Base-by-base conservation (phyloP, 2,797 vertebrate species). In the Pampus argenteus region DNA sequence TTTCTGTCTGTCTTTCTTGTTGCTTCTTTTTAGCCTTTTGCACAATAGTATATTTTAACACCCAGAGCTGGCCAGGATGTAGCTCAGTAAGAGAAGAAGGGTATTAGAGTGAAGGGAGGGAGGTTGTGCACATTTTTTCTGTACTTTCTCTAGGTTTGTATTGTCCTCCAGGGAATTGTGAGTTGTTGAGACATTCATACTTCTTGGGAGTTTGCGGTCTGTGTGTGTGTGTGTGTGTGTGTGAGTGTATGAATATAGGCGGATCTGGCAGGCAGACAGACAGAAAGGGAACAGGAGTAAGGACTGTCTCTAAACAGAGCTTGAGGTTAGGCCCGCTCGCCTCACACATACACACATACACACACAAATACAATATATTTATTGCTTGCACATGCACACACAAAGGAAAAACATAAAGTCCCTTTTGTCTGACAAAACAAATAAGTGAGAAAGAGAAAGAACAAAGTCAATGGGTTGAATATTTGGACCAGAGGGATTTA, bases 401-500 rank as follows among this genome's bases (percentile, higher is more conserved):
- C 26, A 68, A 65, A 45, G 25, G 73, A 25, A 81, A 40, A 62
- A 83, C 66, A 91, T 78, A 90, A 87, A 73, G 72, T 66, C 65
- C 73, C 82, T 92, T 92, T 90, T 91, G 89, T 92, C 64, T 86
- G 73, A 67, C 48, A 74, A 66, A 83, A 60, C 76, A 80, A 74
- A 59, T 66, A 54, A 73, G 75, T 64, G 65, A 70, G 44, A 75
- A 50, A 57, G 61, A 76, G 40, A 59, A 49, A 42, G 54, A 75
- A 59, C 22, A 73, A 63, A 78, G 59, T 20, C n/a, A 79, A 60
- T 67, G 58, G 59, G 52, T 75, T 67, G 69, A 69, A 81, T 80
- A 86, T 87, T 89, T 84, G 81, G 81, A 86, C 38, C 81, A 80
- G 71, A 68, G 83, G 70, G 82, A 86, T 79, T 79, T 74, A 78